Base-by-base conservation (phyloP, 2,888 invertebrate species). In the Lasioglossum zephyrum region DNA sequence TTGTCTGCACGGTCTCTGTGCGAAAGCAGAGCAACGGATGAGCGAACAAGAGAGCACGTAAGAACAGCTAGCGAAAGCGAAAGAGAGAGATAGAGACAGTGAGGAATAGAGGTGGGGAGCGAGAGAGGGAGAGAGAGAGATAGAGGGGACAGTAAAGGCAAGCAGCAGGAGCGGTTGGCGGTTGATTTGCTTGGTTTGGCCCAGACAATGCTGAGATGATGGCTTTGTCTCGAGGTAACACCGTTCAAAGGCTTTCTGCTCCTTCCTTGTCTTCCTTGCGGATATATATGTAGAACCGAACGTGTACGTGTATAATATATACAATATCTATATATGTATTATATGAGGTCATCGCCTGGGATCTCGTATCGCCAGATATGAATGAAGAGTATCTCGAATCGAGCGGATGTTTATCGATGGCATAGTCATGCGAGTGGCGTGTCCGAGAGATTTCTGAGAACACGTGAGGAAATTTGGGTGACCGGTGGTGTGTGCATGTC, bases 161-260 rank as follows among this genome's bases (percentile, higher is more conserved):
- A 81, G 82, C 80, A 84, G 86, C 82, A 85, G 74, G 83, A 81
- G 81, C 87, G 88, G 90, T 91, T 91, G 92, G 92, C 87, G 92
- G 93, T 93, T 93, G 94, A 94, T 94, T 94, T 94, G 93, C 93
- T 93, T 92, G 93, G 93, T 93, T 94, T 93, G 92, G 88, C 82
- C 82, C 88, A 93, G 93, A 94, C 94, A 94, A 93, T 94, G 92
- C 92, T 89, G 89, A 92, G 92, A 92, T 91, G 92, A 92, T 92
- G 93, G 94, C 93, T 93, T 94, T 94, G 94, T 94, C 94, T 93
- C 92, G 92, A 89, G 91, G 92, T 92, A 92, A 93, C 92, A 91
- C 91, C 92, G 92, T 91, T 93, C 93, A 92, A 93, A 92, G 91
- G 88, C 90, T 88, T 85, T 86, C 81, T 79, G 79, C 85, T 88